Conservation (phyloP, 2,888 invertebrate species). For the Philereme transversata region DNA sequence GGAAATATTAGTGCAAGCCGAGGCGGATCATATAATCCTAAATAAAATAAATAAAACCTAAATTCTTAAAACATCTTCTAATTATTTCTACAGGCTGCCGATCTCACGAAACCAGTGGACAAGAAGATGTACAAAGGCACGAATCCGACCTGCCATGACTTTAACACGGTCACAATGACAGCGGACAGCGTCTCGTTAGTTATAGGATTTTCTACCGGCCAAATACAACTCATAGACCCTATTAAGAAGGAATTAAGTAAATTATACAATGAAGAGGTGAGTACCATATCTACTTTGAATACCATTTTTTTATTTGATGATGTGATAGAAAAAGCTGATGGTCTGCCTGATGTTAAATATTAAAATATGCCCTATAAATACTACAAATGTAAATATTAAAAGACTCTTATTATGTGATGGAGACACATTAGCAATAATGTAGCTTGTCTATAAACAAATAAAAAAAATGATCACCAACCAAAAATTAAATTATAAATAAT, state of each 20-base stretch:
- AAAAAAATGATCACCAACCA: no score
- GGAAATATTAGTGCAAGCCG: no score
- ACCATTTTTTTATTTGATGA: no score
- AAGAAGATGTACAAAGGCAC: conserved; percentile 99
- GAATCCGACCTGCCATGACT: conserved; percentile 99
- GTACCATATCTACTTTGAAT: conserved; percentile 36
- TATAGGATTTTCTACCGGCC: conserved; percentile 99
- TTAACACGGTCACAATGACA: conserved; percentile 93
- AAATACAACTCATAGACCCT: conserved; percentile 98
- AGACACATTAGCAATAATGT: no score
- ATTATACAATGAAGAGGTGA: conserved; percentile 98
- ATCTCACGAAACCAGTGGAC: conserved; percentile 98
- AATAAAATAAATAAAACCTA: background rate
- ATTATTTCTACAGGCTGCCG: conserved; percentile 88
- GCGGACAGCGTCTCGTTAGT: conserved; percentile 94
- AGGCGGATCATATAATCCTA: no score
- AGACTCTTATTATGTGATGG: no score
- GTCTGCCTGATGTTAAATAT: no score
- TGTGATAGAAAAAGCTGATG: no score
- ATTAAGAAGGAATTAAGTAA: conserved; percentile 98
- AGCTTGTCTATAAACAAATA: no score
- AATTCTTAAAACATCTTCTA: background rate
- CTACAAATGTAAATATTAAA: no score
- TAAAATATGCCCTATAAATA: no score
- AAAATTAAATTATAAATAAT: no score